phyloP scores from a whole-genome alignment of 2,888 invertebrate species.

The Sinotaia quadrata region DNA sequence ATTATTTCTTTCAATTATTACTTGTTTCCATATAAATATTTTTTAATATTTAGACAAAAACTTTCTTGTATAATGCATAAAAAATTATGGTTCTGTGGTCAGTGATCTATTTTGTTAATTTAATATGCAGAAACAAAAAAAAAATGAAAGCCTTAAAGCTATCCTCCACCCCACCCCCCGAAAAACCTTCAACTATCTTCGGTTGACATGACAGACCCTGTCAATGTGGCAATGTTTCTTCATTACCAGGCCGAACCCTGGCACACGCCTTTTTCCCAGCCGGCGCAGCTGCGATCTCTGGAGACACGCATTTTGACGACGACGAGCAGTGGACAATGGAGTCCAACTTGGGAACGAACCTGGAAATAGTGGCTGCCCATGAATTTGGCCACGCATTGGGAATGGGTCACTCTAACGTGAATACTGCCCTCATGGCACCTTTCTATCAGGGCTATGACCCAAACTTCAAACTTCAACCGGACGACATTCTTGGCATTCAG shows the following conservation, averaged over 20 bases:
- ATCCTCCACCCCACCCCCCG: no score
- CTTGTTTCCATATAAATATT: no score
- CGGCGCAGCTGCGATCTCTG: constrained; percentile 54
- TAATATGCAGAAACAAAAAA: no score
- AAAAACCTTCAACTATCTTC: no score
- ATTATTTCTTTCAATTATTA: no score
- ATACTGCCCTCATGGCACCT: constrained; percentile 69
- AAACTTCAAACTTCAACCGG: constrained; percentile 61
- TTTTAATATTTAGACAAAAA: no score
- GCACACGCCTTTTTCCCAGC: constrained; percentile 71
- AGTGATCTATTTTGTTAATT: no score
- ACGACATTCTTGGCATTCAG: constrained; percentile 67
- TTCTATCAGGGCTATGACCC: constrained; percentile 67
- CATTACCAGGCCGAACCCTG: constrained; percentile 58
- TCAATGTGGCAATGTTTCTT: no score
- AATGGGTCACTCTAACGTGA: constrained; percentile 66
- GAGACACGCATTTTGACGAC: constrained; percentile 71
- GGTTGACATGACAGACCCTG: no score
- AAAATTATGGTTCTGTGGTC: no score
- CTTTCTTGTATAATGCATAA: no score
- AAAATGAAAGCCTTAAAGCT: no score
- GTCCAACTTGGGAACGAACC: constrained; percentile 44
- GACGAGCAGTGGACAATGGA: constrained; percentile 67
- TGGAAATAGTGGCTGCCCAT: constrained; percentile 69
- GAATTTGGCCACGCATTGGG: constrained; percentile 72